phyloP scores from a whole-genome alignment of 1,140 invertebrate species.

The Sycobia sp. region DNA sequence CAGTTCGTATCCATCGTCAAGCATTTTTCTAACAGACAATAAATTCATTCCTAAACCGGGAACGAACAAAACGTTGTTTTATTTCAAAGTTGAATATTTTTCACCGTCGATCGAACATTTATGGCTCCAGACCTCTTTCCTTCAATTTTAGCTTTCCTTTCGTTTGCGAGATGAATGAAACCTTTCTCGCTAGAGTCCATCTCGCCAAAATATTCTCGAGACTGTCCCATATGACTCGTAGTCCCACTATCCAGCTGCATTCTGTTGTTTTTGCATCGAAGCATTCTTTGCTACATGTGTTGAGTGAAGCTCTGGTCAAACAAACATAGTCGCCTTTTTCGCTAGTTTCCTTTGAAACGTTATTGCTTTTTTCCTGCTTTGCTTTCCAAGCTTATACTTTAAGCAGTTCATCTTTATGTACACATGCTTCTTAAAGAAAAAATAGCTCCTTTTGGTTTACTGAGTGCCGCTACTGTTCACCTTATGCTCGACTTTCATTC shows the following conservation, averaged over 20 bases:
- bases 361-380: conserved; percentile 15
- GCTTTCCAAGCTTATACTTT: no score
- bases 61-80: conserved; percentile 1
- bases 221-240: conserved; percentile 33
- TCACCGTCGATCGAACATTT: neutral
- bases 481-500: neutral
- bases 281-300: conserved; percentile 11
- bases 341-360: neutral
- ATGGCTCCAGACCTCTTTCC: conserved; percentile 10
- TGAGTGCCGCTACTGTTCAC: neutral
- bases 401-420: conserved; percentile 6
- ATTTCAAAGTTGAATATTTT: no score
- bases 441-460: neutral
- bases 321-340: neutral
- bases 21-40: neutral
- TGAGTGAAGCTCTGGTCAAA: neutral
- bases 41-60: conserved; percentile 6
- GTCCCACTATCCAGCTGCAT: conserved; percentile 14
- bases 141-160: neutral
- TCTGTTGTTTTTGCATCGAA: conserved; percentile 12
- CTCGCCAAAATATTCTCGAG: conserved; percentile 30
- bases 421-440: conserved; percentile 9
- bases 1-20: neutral
- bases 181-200: neutral
- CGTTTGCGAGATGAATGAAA: conserved; percentile 5